Base-by-base conservation (phyloP, 2,113 vertebrate genomes). In the Pachycephala philippinensis region DNA sequence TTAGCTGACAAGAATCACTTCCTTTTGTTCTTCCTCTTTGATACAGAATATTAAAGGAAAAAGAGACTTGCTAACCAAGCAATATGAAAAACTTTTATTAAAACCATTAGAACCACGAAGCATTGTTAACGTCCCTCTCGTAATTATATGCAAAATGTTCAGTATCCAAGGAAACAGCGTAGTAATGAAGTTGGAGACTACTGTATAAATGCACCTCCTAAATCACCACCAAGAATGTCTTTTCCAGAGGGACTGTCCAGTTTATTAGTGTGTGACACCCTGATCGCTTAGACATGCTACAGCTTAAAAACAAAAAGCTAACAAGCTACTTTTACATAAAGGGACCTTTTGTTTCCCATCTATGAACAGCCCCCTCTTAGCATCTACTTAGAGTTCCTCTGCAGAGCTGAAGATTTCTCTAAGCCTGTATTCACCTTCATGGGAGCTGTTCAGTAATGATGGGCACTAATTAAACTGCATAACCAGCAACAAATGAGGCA, bases 241-340 rank as follows among this genome's bases (percentile, higher is more conserved):
- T 14, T 63, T 95, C 93, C 80, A 31, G n/a, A 72, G 69, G 74
- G 63, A 82, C 44, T 61, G 64, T 30, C 80, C 70, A 91, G 77
- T 90, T 93, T 89, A 89, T 95, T 93, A 88, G 59, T 81, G 65
- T 66, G 95, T 84, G 87, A 97, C 84, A 85, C 35, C 47, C 30
- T 59, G 79, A 97, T 83, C 28, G 0, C 45, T 88, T 91, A 91
- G 71, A 92, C 68, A 78, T 66, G 83, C 75, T 86, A 79, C 78
- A 57, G 68, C 68, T 96, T 92, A 52, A 80, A 91, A 96, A 92
- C 93, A 93, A 89, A 97, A 96, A 90, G 90, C 94, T 95, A 97
- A 96, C 85, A 97, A 97, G 77, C 72, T 95, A 90, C 60, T 85
- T 95, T 59, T 64, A 60, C 82, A 95, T 74, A 91, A 90, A 72